A percentile compares a stretch with the other conserved stretches of the same genome.
phyloP scores from a whole-genome alignment of 2,797 vertebrate genomes.

The Leuciscus waleckii region DNA sequence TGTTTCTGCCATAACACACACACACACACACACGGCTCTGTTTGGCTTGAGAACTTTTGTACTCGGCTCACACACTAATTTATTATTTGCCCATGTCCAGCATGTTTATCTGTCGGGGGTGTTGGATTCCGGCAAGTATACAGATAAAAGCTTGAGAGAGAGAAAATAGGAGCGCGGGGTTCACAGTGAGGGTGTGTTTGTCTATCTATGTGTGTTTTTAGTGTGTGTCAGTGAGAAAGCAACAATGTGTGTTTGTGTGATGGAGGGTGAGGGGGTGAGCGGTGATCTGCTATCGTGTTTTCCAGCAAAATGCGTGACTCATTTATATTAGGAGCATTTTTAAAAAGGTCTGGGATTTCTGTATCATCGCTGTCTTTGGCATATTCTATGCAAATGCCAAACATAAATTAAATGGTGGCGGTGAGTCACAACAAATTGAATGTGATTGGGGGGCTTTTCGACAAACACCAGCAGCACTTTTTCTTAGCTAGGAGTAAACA shows the following conservation, averaged over 20 bases:
- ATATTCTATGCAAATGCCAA: conserved; percentile 28
- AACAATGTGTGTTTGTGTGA: conserved; percentile 38
- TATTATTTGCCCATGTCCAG: conserved; percentile 39
- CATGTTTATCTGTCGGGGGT: conserved; percentile 37
- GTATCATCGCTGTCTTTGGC: not conserved
- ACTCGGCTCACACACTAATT: conserved; percentile 19
- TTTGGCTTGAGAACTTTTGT: conserved; percentile 40
- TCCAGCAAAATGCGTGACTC: conserved; percentile 40
- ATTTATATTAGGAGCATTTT: conserved; percentile 28
- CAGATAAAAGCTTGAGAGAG: conserved; percentile 24
- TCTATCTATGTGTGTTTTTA: conserved; percentile 43
- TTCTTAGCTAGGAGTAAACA: conserved; percentile 28
- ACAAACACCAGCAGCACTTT: not conserved
- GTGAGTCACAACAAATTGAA: conserved; percentile 31
- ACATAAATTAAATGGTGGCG: conserved; percentile 28
- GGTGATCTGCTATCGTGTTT: conserved; percentile 25
- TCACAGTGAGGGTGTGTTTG: conserved; percentile 30
- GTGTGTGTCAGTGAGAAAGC: conserved; percentile 26
- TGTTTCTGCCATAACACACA: conserved; percentile 28
- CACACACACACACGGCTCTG: not conserved
- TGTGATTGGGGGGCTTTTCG: not conserved
- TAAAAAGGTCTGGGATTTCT: conserved; percentile 46
- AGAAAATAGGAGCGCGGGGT: conserved; percentile 1
- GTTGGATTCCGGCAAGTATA: conserved; percentile 28
- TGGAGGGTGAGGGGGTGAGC: conserved; percentile 31